Percentiles rank a stretch among this genome's conserved stretches.
Conservation (phyloP, 2,797 vertebrate genomes). For the Pangasius larnaudii region DNA sequence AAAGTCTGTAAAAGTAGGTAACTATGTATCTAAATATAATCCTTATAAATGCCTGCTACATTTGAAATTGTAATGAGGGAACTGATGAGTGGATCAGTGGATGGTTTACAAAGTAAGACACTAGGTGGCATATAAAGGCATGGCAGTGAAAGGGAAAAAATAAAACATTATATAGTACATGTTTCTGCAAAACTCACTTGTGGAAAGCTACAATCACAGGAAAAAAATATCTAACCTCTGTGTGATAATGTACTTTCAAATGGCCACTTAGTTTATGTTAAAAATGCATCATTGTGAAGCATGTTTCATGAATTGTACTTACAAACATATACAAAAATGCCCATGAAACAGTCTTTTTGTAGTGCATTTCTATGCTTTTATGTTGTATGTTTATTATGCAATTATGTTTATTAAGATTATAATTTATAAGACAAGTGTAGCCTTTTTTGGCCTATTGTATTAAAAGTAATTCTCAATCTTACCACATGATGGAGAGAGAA, state of each 20-base stretch:
- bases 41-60: too few species aligned
- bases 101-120: not conserved
- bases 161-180: not conserved
- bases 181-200: not conserved
- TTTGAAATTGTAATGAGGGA: not conserved
- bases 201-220: not conserved
- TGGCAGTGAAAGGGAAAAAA: not conserved
- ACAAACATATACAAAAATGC: not conserved
- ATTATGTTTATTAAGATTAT: not conserved
- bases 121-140: not conserved
- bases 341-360: not conserved
- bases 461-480: not conserved
- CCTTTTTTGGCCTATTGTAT: not conserved
- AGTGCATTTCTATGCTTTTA: not conserved
- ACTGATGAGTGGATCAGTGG: not conserved
- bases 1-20: too few species aligned
- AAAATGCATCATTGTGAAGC: not conserved
- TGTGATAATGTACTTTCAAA: not conserved
- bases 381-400: not conserved
- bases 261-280: not conserved
- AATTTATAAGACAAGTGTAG: too few species aligned
- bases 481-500: conserved; percentile 18
- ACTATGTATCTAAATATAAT: too few species aligned
- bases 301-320: not conserved
- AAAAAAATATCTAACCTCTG: not conserved